Evolutionary conservation across 2,888 invertebrate species (phyloP).

Genomic region (Pseudococcus longispinus): DNA sequence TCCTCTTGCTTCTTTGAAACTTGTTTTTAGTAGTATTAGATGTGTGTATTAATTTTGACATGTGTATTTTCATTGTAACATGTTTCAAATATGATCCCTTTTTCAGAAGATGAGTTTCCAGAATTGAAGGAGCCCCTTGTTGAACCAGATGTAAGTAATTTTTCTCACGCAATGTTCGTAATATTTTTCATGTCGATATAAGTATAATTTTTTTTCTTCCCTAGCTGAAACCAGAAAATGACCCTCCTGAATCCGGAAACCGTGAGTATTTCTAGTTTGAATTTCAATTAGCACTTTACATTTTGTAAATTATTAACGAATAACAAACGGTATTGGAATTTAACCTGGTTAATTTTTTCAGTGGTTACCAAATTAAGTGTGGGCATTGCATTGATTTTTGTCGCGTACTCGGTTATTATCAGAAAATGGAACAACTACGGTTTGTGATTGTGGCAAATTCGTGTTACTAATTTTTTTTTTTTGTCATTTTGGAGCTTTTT

Average conservation of each 20-base stretch:
- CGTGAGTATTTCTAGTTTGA: neutral
- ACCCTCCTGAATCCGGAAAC: neutral
- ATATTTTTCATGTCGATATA: neutral
- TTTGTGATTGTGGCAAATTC: conserved; percentile 65
- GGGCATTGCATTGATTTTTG: conserved; percentile 82
- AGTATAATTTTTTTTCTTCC: neutral
- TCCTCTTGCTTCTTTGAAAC: neutral
- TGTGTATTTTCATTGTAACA: neutral
- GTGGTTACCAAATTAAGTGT: conserved; percentile 86
- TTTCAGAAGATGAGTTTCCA: neutral
- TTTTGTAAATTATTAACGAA: conserved; percentile 20
- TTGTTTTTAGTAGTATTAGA: neutral
- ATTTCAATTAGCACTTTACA: neutral
- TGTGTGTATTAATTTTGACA: neutral
- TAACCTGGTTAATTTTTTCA: conserved; percentile 63
- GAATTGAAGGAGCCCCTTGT: neutral
- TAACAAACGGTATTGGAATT: conserved; percentile 15
- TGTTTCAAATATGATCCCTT: neutral
- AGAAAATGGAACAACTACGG: conserved; percentile 75
- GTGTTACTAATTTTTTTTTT: conserved; percentile 1
- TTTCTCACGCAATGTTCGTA: neutral
- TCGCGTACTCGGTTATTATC: conserved; percentile 84
- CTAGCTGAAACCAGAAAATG: neutral
- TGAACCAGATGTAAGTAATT: neutral
- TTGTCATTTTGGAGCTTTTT: neutral